These are phyloP conservation scores for Nycteola revayana DNA, from an alignment of 2,888 invertebrate genomes.

Conservation along the genomic window DNA sequence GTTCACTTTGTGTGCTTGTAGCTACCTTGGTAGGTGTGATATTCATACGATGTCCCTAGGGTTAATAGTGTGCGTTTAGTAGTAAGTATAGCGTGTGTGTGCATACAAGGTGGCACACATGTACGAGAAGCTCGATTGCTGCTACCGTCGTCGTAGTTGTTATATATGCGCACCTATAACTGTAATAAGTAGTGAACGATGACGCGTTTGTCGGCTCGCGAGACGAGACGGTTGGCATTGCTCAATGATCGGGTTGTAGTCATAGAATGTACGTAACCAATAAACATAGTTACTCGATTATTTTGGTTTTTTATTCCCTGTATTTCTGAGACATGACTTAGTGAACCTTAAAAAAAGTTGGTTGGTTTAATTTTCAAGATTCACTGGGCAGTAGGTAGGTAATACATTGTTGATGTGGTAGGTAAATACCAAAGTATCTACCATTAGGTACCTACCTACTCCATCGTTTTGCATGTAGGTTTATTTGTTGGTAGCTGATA, in stretches of 20 bases:
- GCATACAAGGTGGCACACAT: constrained; percentile 62
- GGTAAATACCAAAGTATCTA: too few relatives aligned
- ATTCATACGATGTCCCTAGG: constrained; percentile 48
- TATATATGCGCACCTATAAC: constrained; percentile 76
- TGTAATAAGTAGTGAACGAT: constrained; percentile 76
- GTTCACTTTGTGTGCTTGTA: constrained; percentile 69
- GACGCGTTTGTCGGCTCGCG: constrained; percentile 79
- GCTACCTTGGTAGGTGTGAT: constrained; percentile 53
- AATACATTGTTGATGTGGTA: too few relatives aligned
- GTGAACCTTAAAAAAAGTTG: too few relatives aligned
- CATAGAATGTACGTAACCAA: constrained; percentile 65
- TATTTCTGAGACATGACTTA: too few relatives aligned
- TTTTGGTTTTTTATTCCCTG: constrained; percentile 4
- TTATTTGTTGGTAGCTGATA: too few relatives aligned
- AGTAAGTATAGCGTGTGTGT: constrained; percentile 58
- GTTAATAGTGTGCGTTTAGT: constrained; percentile 49
- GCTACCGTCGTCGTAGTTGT: constrained; percentile 60
- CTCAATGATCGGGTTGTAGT: constrained; percentile 79
- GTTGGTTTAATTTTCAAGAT: too few relatives aligned
- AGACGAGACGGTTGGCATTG: constrained; percentile 80
- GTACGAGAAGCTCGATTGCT: constrained; percentile 66
- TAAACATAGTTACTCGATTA: constrained; percentile 17
- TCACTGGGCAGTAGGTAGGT: too few relatives aligned
- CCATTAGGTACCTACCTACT: too few relatives aligned
- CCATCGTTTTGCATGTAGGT: too few relatives aligned